Evolutionary conservation across 1,140 invertebrate genomes (phyloP).

Genomic region (Cephus cinctus): DNA sequence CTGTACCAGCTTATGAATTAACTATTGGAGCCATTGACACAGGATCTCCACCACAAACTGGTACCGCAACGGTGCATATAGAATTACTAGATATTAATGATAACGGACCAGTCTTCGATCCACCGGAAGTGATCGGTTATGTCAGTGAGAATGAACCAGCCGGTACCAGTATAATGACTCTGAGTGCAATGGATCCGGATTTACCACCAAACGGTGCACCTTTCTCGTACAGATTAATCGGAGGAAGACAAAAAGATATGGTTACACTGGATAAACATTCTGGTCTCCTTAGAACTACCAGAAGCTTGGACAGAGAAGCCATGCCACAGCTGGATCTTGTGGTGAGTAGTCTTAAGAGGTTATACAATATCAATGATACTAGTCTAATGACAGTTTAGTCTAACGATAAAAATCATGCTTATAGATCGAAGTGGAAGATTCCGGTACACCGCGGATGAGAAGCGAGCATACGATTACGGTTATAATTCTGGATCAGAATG

Average conservation of each 20-base stretch:
- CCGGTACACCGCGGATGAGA: conserved; percentile 78
- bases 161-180: conserved; percentile 79
- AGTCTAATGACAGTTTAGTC: background rate
- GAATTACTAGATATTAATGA: conserved; percentile 86
- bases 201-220: conserved; percentile 89
- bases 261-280: conserved; percentile 77
- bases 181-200: conserved; percentile 86
- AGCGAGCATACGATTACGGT: conserved; percentile 76
- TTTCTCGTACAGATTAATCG: conserved; percentile 79
- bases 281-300: conserved; percentile 77
- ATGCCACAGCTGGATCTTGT: conserved; percentile 72
- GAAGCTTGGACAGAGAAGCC: conserved; percentile 78
- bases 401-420: no score
- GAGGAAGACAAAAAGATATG: conserved; percentile 73
- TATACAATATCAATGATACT: background rate
- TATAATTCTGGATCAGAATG: conserved; percentile 85
- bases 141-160: conserved; percentile 87
- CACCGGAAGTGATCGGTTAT: conserved; percentile 68
- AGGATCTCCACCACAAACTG: conserved; percentile 83
- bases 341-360: conserved; percentile 37
- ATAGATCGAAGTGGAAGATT: conserved; percentile 84
- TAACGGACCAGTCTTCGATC: conserved; percentile 84
- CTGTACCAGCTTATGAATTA: conserved; percentile 71
- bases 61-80: conserved; percentile 78
- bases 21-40: conserved; percentile 90